Percentiles rank a stretch among this genome's conserved stretches.
These are phyloP conservation scores for Scaptomyza tumidula DNA, from an alignment of 2,888 invertebrate species.

Conservation along the genomic window DNA sequence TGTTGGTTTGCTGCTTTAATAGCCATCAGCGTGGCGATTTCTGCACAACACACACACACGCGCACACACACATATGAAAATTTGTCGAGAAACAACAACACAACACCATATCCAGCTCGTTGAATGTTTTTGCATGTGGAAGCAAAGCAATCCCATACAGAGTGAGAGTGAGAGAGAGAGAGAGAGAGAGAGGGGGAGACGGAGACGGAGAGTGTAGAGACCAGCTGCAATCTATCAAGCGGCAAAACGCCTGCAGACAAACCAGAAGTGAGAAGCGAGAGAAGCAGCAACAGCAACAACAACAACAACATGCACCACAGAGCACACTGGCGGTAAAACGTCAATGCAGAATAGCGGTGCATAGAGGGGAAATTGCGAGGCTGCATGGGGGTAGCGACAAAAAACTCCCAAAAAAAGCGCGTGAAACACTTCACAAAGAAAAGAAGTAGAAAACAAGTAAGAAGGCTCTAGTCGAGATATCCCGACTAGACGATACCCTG, in stretches of 20 bases:
- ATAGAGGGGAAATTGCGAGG: too few relatives aligned
- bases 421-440: constrained; percentile 39
- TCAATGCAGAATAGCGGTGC: neutral
- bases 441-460: constrained; percentile 2
- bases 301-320: constrained; percentile 22
- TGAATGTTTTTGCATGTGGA: constrained; percentile 55
- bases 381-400: neutral
- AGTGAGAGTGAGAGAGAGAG: neutral
- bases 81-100: constrained; percentile 54
- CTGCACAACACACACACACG: constrained; percentile 27
- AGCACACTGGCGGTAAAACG: constrained; percentile 9
- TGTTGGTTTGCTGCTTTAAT: constrained; percentile 59
- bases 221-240: constrained; percentile 76
- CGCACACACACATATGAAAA: constrained; percentile 50
- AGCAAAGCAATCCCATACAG: constrained; percentile 8
- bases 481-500: too few relatives aligned
- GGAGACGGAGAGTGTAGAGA: constrained; percentile 19
- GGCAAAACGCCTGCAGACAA: constrained; percentile 74
- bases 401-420: constrained; percentile 35
- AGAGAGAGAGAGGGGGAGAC: neutral
- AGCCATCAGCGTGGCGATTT: constrained; percentile 73
- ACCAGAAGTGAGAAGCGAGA: constrained; percentile 28
- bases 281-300: neutral
- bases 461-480: too few relatives aligned
- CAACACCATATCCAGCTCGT: constrained; percentile 35